Percentiles rank a stretch among this genome's conserved stretches.
Evolutionary conservation across 2,888 invertebrate genomes (phyloP).

Genomic region (Lithodes maja): DNA sequence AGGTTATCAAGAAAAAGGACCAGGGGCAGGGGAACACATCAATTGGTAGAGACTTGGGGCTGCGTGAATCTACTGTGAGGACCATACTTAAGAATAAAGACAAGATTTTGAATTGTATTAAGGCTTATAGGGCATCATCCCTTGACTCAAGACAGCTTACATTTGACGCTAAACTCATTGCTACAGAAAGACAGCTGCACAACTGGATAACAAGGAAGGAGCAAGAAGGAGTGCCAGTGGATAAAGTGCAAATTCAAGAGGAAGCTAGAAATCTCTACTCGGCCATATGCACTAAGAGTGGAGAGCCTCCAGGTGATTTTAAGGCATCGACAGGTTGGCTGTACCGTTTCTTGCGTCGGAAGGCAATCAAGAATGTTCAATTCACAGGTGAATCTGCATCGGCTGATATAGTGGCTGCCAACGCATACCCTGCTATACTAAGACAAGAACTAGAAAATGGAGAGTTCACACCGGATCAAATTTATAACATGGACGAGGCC

Average conservation of each 20-base stretch:
- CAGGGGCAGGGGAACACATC: too few species aligned
- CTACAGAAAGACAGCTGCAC: background rate
- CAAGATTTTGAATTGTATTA: too few species aligned
- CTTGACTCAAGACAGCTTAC: too few species aligned
- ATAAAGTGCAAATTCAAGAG: background rate
- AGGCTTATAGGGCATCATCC: too few species aligned
- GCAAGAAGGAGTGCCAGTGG: background rate
- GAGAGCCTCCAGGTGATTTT: background rate
- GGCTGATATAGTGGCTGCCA: background rate
- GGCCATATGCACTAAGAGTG: background rate
- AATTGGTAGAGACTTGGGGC: too few species aligned
- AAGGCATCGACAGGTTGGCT: constrained; percentile 14
- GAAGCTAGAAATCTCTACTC: background rate
- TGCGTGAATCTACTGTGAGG: too few species aligned
- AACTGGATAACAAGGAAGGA: background rate
- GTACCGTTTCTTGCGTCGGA: background rate
- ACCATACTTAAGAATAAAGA: too few species aligned
- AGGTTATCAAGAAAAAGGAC: too few species aligned
- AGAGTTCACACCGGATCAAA: background rate
- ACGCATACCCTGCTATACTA: background rate
- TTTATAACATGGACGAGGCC: constrained; percentile 18
- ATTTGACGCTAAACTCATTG: too few species aligned
- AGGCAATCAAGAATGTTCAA: constrained; percentile 8
- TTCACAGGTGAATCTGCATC: constrained; percentile 7
- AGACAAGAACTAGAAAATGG: background rate